Base-by-base conservation (phyloP, 2,888 invertebrate species). In the Brachyopa scutellaris region DNA sequence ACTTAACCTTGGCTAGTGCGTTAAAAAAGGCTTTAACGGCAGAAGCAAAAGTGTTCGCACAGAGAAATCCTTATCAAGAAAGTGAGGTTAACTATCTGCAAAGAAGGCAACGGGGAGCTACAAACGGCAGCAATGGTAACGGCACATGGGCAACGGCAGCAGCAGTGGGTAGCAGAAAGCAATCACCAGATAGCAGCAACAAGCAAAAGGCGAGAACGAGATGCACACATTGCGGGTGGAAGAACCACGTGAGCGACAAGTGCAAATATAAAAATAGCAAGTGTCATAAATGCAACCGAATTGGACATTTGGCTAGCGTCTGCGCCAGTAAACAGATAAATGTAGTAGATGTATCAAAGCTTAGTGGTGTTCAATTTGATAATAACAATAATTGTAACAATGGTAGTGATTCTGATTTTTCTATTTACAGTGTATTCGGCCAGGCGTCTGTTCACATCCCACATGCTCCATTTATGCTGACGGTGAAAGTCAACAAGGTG, bases 191-290 rank as follows among this genome's bases (percentile, higher is more conserved):
- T 11, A 23, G 19, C 2, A 13, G 42, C 26, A 33, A 40, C 23
- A 69, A 15, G 17, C 2, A 8, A 0, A 57, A 57, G 19, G 11
- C 15, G 6, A 53, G 11, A 19, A 51, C 36, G 19, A 38, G 36
- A 21, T 51, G 64, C n/a, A 13, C 45, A 8, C 47, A 29, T 8
- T 66, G 66, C 6, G 51, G 66, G 2, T 40, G 66, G 51, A 66
- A 40, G 9, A 42, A 19, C 13, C 49, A 66, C n/a, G n/a, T 11
- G 8, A 33, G 11, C 17, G 15, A 51, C 4, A 38, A 6, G 15
- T 51, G 64, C 26, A 17, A 21, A 17, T 49, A 49, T 11, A 62
- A 33, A 33, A 15, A 45, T 4, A 23, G 2, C 45, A 31, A 7
- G 9, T 62, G 61, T 8, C 62, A 47, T 17, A 23, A 29, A 29